Conservation (phyloP, 2,113 vertebrate species). For the Circaetus gallicus region DNA sequence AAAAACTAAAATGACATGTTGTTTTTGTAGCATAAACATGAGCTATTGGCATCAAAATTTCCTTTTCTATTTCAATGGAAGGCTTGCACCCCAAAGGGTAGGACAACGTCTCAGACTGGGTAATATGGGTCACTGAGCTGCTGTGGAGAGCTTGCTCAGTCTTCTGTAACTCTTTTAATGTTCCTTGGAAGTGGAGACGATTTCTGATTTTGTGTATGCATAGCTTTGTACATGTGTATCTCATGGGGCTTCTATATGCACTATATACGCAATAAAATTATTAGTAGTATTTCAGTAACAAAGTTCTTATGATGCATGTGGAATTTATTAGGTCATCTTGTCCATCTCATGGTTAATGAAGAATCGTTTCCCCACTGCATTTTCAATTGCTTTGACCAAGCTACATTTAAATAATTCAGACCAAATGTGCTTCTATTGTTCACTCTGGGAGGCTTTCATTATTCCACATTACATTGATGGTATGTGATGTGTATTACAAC, state of each 20-base stretch:
- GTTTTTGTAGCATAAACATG: background rate
- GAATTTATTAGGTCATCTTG: background rate
- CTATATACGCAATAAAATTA: background rate
- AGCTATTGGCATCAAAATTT: background rate
- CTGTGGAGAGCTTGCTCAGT: background rate
- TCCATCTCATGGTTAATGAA: background rate
- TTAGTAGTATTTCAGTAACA: background rate
- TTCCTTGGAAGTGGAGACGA: background rate
- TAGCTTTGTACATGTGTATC: background rate
- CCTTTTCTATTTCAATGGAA: background rate
- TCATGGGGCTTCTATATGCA: background rate
- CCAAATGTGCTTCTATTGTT: background rate
- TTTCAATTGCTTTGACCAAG: background rate
- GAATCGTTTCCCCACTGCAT: background rate
- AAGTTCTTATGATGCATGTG: background rate
- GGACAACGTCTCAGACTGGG: background rate
- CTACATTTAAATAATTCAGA: background rate
- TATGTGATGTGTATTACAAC: background rate
- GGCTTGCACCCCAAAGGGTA: background rate
- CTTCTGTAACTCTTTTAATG: background rate
- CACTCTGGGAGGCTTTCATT: background rate
- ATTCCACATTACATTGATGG: background rate
- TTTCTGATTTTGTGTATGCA: background rate
- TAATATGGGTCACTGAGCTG: background rate
- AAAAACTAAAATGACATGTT: background rate